Evolutionary conservation across 2,113 vertebrate species (phyloP).

Genomic region (Carassius auratus): DNA sequence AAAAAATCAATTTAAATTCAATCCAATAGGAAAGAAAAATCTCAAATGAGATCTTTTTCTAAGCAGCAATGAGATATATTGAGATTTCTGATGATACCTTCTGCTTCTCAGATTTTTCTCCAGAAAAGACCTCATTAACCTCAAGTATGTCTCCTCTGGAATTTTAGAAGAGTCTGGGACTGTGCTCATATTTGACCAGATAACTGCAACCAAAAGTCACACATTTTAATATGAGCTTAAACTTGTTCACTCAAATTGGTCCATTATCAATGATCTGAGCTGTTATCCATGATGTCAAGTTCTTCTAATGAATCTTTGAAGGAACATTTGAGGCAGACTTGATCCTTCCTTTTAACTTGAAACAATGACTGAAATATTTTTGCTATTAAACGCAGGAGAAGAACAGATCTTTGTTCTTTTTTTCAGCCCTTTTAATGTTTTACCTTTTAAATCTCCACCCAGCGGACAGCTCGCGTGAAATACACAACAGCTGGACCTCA

Average conservation of each 20-base stretch:
- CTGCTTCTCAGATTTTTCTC: no score
- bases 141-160: neutral
- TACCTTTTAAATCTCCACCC: constrained; percentile 64
- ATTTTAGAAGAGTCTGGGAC: neutral
- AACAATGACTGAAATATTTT: neutral
- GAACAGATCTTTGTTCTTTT: neutral
- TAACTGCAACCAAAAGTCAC: neutral
- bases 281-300: neutral
- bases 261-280: neutral
- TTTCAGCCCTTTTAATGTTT: constrained; percentile 59
- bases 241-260: neutral
- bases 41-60: no score
- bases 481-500: constrained; percentile 62
- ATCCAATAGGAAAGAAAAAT: no score
- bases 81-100: neutral
- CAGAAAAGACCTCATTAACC: neutral
- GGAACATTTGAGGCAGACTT: neutral
- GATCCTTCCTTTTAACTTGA: neutral
- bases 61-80: no score
- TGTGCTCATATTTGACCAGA: neutral
- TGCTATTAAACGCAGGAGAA: constrained; percentile 37
- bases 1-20: no score
- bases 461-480: constrained; percentile 43
- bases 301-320: neutral
- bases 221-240: neutral